Percentiles rank a stretch among this genome's conserved stretches.
Conservation (phyloP, 2,113 vertebrate genomes). For the Thryonomys swinderianus region DNA sequence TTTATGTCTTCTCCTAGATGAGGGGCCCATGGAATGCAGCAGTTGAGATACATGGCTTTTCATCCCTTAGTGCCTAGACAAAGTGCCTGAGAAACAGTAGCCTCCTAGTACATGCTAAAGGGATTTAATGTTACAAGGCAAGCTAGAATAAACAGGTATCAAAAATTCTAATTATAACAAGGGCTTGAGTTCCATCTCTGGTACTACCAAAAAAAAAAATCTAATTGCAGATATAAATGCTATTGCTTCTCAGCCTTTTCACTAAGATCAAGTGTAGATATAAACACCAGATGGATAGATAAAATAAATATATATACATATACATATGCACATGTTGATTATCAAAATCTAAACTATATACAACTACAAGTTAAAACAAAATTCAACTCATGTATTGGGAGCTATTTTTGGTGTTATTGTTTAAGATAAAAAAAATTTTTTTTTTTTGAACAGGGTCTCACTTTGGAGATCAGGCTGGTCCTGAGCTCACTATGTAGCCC, state of each 20-base stretch:
- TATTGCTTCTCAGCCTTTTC: no score
- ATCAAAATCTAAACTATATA: neutral
- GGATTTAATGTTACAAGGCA: neutral
- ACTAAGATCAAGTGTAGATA: no score
- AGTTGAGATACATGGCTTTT: neutral
- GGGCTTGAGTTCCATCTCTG: no score
- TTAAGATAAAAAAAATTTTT: neutral
- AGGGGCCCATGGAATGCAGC: neutral
- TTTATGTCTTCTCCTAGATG: neutral
- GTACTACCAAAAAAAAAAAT: no score
- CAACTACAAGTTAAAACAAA: conserved; percentile 21
- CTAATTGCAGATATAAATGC: no score
- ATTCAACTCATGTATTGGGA: neutral
- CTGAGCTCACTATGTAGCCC: no score
- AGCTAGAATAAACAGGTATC: neutral
- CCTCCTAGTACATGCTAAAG: neutral
- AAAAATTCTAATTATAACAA: neutral
- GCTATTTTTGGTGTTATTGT: neutral
- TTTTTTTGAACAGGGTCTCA: no score
- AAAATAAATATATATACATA: neutral
- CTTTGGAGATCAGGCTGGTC: no score
- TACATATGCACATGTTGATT: neutral
- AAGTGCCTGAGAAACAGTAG: neutral
- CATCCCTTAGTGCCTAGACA: neutral
- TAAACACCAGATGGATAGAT: neutral